Evolutionary conservation across 2,797 vertebrate species (phyloP), one percentile per base, ranked within the genome.

Genomic region (Acanthis flammea): DNA sequence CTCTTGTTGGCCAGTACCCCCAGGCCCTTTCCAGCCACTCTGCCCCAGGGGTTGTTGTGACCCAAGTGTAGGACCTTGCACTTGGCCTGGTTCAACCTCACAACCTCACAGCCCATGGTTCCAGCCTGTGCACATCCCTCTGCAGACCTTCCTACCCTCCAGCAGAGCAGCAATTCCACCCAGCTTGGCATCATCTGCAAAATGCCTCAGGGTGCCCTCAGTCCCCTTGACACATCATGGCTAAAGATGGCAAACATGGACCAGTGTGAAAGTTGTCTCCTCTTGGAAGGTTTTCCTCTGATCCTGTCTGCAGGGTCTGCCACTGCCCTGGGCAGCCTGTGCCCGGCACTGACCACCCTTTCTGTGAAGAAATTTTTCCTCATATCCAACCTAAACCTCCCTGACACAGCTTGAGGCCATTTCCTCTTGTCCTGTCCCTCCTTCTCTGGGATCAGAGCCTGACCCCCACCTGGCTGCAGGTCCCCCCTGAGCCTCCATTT

Each of bases 51-150:
- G 6, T 30, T 55, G 18, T 23, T 35, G 57, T 27, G 31, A n/a
- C 10, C 48, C 57, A 10, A 1, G 83, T 7, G 37, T 57, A 78
- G 44, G 27, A n/a, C 10, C 10, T 0, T 0, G 22, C 13, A 5
- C 37, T 8, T 12, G 44, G 19, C 10, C 10, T 44, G 37, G 15
- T 37, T n/a, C 19, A 57, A n/a, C n/a, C 66, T 50, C 84, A 19
- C 50, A 14, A 0, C 15, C 51, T 31, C 19, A 50, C 51, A 72
- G 74, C 44, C 37, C 44, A 3, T 28, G 50, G 8, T 2, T 25
- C 10, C 73, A 48, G 35, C 12, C 48, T 77, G 25, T 31, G 25
- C 75, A 50, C 27, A 18, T 57, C 44, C 50, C 37, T n/a, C 50
- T 50, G 51, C 50, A 33, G 21, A 70, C 42, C 42, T 23, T 31